A percentile compares a stretch with the other conserved stretches of the same genome.
Evolutionary conservation across 2,888 invertebrate genomes (phyloP).

Genomic region (Dexiosoma caninum): DNA sequence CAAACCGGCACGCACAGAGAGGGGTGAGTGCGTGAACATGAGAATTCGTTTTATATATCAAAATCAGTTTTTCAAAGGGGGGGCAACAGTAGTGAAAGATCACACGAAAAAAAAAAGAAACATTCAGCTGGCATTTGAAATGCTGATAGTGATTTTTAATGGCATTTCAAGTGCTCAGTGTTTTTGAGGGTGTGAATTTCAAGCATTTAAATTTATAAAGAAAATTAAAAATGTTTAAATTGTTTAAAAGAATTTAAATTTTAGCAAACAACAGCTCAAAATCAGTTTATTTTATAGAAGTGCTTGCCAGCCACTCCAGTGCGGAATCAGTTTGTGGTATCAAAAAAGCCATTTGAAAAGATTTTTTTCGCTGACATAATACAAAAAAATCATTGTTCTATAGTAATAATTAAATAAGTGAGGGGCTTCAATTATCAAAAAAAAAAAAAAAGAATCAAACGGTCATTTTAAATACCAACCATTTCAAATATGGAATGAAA

Average conservation of each 20-base stretch:
- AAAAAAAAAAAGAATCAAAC: neutral
- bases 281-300: neutral
- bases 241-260: neutral
- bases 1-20: neutral
- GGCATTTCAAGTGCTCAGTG: neutral
- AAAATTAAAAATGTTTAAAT: neutral
- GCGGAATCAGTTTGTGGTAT: neutral
- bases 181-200: neutral
- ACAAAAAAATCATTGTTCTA: neutral
- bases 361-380: neutral
- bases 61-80: constrained; percentile 5
- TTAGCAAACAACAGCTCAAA: neutral
- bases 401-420: neutral
- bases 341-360: neutral
- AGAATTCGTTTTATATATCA: neutral
- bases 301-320: neutral
- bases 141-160: neutral
- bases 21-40: neutral
- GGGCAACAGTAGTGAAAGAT: constrained; percentile 38
- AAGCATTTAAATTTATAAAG: neutral
- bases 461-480: no score
- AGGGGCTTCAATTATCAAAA: no score
- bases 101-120: neutral
- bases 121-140: neutral
- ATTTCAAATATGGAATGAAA: no score